phyloP scores from a whole-genome alignment of 1,140 invertebrate genomes.

The Nymphalis io region DNA sequence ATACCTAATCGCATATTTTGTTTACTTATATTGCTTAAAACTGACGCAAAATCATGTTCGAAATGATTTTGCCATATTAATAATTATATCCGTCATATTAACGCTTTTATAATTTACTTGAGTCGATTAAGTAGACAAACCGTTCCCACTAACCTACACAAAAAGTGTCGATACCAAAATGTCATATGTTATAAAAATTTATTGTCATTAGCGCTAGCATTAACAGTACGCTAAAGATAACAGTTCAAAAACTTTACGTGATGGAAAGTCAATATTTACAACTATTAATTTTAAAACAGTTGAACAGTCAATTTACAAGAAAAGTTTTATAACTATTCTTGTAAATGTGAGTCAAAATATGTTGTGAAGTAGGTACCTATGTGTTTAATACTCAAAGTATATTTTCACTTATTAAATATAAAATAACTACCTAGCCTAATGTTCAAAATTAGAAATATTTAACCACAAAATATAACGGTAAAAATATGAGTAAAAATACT shows the following conservation, averaged over 20 bases:
- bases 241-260: constrained; percentile 63
- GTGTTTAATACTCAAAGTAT: too few relatives aligned
- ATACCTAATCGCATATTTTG: constrained; percentile 8
- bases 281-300: constrained; percentile 41
- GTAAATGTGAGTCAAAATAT: too few relatives aligned
- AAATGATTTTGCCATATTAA: constrained; percentile 4
- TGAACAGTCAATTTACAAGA: constrained; percentile 40
- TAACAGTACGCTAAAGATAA: constrained; percentile 73
- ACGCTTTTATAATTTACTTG: not conserved
- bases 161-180: constrained; percentile 1
- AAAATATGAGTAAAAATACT: too few relatives aligned
- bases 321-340: not conserved
- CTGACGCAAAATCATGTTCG: constrained; percentile 11
- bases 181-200: constrained; percentile 28
- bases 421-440: too few relatives aligned
- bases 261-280: constrained; percentile 69
- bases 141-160: not conserved
- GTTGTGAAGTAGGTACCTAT: too few relatives aligned
- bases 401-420: too few relatives aligned
- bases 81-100: not conserved
- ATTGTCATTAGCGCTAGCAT: constrained; percentile 51
- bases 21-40: constrained; percentile 12
- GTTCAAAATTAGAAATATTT: too few relatives aligned
- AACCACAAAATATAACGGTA: too few relatives aligned
- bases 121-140: not conserved